These are phyloP conservation scores for Sitodiplosis mosellana DNA, from an alignment of 1,140 invertebrate genomes.

Conservation along the genomic window DNA sequence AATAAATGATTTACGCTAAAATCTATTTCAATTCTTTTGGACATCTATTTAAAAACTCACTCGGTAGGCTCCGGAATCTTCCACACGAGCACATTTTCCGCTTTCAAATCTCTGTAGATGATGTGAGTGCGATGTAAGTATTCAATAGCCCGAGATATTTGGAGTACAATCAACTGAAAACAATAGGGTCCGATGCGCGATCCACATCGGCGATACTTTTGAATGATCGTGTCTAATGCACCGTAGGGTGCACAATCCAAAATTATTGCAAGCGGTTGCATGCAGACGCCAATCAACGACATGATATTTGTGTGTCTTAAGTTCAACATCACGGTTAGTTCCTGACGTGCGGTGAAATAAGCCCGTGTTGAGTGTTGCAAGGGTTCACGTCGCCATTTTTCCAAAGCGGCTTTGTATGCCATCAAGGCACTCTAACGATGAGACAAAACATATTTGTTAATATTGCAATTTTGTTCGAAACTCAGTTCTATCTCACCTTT, in stretches of 20 bases:
- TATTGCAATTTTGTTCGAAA: not conserved
- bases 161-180: constrained; percentile 69
- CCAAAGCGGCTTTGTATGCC: constrained; percentile 46
- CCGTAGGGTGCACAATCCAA: constrained; percentile 79
- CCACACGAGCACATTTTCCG: constrained; percentile 97
- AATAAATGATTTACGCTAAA: not conserved
- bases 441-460: not conserved
- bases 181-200: constrained; percentile 59
- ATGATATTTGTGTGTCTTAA: constrained; percentile 83
- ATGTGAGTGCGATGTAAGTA: constrained; percentile 89
- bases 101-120: constrained; percentile 93
- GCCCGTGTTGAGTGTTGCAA: constrained; percentile 83
- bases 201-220: constrained; percentile 66
- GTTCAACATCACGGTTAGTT: constrained; percentile 72
- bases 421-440: constrained; percentile 22
- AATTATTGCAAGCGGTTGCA: constrained; percentile 75
- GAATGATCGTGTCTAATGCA: constrained; percentile 63
- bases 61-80: constrained; percentile 46
- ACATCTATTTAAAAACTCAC: constrained; percentile 4
- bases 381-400: constrained; percentile 82
- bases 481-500: constrained; percentile 14
- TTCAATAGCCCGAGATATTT: constrained; percentile 85
- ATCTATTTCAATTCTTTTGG: not conserved
- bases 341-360: constrained; percentile 87
- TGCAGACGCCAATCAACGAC: constrained; percentile 73